Evolutionary conservation across 2,113 vertebrate species (phyloP), one percentile per base, ranked within the genome.

Genomic region (Cardinalis cardinalis): DNA sequence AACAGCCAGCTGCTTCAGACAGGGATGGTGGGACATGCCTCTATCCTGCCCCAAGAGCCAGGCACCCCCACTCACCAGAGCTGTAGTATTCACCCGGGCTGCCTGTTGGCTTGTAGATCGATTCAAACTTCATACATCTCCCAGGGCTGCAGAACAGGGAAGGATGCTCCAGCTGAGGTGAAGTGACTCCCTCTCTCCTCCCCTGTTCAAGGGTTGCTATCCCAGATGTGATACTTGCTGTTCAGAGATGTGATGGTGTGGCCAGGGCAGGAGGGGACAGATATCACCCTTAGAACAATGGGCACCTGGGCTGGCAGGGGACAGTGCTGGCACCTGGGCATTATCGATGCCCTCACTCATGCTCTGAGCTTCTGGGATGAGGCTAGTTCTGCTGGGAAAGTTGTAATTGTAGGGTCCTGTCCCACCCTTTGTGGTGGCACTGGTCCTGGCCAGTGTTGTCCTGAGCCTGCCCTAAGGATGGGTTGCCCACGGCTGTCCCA

Each of bases 21-120:
- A 44, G 26, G 24, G n/a, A 9, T 43, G 17, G 17, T 20, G 18
- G 52, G 43, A 58, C 16, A 15, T 8, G 5, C 25, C 9, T 34
- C 58, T 4, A 3, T 24, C 49, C 40, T 0, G 0, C 10, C 48
- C 41, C 3, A 2, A 20, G 56, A 23, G 9, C 14, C 3, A 2
- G 68, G 43, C 4, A 52, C 12, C 52, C 38, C 21, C 15, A 85
- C 93, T 96, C 89, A 95, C 95, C 95, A 14, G 72, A 6, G 49
- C 87, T 65, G 87, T 80, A 8, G 75, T 88, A 92, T 86, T 92
- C 75, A 24, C 28, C 60, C 2, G 1, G 34, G 5, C 0, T 21
- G 1, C 4, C 40, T 29, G 44, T 71, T 61, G 40, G 69, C 60
- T 40, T 68, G 85, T 91, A 95, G 88, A 73, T 73, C 0, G 9